Evolutionary conservation across 2,888 invertebrate species (phyloP).

Genomic region (Hypomecis punctinalis): DNA sequence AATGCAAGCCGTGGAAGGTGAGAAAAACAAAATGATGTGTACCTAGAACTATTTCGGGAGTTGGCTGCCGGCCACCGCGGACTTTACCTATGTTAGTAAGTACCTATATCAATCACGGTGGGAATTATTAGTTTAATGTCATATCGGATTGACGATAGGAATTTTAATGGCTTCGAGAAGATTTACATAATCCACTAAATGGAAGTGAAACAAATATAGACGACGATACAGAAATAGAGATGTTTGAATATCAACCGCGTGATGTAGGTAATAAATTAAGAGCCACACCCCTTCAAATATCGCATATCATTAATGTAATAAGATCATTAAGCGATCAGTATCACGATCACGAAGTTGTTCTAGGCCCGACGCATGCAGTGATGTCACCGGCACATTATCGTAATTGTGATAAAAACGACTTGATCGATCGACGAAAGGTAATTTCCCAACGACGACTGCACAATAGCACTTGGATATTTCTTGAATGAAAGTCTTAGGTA

Average conservation of each 20-base stretch:
- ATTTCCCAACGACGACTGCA: constrained; percentile 25
- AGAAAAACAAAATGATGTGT: constrained; percentile 66
- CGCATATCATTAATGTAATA: constrained; percentile 45
- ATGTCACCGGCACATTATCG: constrained; percentile 33
- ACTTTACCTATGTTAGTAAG: constrained; percentile 69
- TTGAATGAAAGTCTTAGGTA: constrained; percentile 23
- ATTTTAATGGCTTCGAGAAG: constrained; percentile 46
- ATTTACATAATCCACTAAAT: constrained; percentile 19
- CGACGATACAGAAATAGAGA: constrained; percentile 12
- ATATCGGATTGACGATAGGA: constrained; percentile 49
- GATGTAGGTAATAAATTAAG: constrained; percentile 22
- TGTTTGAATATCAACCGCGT: constrained; percentile 11
- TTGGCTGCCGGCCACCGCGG: constrained; percentile 72
- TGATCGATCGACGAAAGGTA: constrained; percentile 31
- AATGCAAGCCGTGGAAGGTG: constrained; percentile 70
- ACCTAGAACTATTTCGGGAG: constrained; percentile 65
- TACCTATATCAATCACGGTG: constrained; percentile 58
- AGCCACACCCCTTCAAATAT: constrained; percentile 50
- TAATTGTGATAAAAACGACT: constrained; percentile 24
- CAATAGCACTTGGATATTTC: neutral
- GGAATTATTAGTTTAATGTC: constrained; percentile 59
- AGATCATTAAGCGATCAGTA: constrained; percentile 29
- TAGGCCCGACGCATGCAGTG: constrained; percentile 33
- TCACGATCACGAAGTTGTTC: constrained; percentile 40
- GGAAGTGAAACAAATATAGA: constrained; percentile 12